These are phyloP conservation scores for Oreotrochilus melanogaster DNA, from an alignment of 2,113 vertebrate species.

Conservation along the genomic window DNA sequence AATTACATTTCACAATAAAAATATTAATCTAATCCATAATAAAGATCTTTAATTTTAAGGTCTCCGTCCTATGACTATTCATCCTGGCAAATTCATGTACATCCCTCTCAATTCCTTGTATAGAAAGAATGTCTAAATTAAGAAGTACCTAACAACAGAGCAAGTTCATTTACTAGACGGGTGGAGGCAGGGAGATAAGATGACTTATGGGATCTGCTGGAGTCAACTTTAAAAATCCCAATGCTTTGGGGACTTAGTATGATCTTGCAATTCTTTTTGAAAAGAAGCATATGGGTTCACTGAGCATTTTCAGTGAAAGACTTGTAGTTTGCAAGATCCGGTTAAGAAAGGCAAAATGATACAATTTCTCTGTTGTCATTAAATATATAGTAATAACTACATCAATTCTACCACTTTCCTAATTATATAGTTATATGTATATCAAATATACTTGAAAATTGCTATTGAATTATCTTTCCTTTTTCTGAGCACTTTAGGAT, in stretches of 20 bases:
- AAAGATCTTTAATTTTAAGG: background rate
- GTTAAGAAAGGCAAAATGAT: background rate
- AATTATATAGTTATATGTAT: background rate
- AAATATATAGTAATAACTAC: background rate
- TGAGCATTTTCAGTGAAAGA: background rate
- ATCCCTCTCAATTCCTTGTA: background rate
- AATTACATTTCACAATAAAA: background rate
- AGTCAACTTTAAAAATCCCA: background rate
- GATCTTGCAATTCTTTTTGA: background rate
- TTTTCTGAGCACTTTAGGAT: background rate
- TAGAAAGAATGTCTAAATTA: background rate
- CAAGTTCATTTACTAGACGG: background rate
- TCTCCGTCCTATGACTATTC: background rate
- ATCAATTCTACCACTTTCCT: background rate
- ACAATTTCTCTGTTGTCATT: background rate
- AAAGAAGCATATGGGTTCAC: background rate
- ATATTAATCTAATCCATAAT: background rate
- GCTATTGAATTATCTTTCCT: background rate
- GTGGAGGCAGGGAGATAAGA: background rate
- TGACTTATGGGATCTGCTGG: background rate
- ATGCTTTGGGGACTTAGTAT: background rate
- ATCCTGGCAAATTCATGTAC: background rate
- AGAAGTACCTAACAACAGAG: background rate
- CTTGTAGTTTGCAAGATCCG: background rate
- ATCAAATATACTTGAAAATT: background rate